Percentiles rank a stretch among this genome's conserved stretches.
phyloP scores from a whole-genome alignment of 2,113 vertebrate genomes.

The Rallus limicola region DNA sequence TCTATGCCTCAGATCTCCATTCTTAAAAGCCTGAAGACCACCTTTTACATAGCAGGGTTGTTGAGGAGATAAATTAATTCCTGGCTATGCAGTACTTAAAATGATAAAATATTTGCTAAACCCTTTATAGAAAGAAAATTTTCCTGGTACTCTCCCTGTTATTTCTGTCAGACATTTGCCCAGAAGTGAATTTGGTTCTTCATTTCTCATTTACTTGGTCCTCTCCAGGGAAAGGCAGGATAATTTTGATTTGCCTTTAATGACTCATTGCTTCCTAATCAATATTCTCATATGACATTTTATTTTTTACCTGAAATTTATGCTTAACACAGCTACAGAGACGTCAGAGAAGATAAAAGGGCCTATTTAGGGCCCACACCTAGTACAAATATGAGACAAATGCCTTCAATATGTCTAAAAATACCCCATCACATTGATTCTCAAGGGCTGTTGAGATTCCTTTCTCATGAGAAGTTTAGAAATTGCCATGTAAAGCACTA shows the following conservation, averaged over 20 bases:
- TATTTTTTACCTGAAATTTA: neutral
- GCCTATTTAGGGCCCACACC: neutral
- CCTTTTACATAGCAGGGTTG: neutral
- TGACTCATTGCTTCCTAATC: neutral
- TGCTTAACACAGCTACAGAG: neutral
- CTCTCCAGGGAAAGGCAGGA: neutral
- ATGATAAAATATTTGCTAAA: neutral
- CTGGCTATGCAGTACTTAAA: neutral
- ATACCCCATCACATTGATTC: neutral
- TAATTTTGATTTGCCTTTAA: neutral
- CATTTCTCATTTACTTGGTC: neutral
- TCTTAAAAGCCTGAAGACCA: neutral
- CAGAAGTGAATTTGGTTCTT: neutral
- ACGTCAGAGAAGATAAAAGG: neutral
- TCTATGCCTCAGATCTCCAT: neutral
- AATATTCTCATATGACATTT: neutral
- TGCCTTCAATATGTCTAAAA: neutral
- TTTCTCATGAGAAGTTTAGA: neutral
- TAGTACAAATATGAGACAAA: neutral
- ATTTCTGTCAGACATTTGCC: neutral
- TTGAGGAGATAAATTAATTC: neutral
- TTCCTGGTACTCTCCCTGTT: neutral
- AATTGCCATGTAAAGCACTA: neutral
- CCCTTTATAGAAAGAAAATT: neutral
- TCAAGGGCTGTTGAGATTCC: neutral